Evolutionary conservation across 2,113 vertebrate genomes (phyloP).

Genomic region (Salvator merianae): DNA sequence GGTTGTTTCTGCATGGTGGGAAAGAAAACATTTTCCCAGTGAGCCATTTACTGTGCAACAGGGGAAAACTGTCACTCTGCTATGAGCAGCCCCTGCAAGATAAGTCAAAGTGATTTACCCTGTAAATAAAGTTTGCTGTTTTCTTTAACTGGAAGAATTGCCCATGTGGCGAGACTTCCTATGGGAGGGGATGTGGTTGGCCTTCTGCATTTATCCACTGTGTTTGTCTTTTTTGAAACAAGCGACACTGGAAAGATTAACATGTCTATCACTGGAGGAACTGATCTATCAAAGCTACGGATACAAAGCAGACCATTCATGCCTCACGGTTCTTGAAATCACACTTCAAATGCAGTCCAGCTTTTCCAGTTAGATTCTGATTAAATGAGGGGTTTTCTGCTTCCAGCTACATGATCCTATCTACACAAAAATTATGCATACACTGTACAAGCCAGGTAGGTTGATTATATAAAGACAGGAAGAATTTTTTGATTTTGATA

Average conservation of each 20-base stretch:
- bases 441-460: not conserved
- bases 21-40: constrained; percentile 76
- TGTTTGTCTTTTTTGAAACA: constrained; percentile 76
- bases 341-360: constrained; percentile 60
- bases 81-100: constrained; percentile 69
- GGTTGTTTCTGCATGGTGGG: constrained; percentile 75
- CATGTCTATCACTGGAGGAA: constrained; percentile 73
- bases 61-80: constrained; percentile 73
- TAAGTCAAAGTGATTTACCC: constrained; percentile 78
- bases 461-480: not conserved
- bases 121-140: constrained; percentile 77
- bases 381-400: constrained; percentile 67
- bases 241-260: constrained; percentile 75
- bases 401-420: not conserved
- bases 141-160: constrained; percentile 75
- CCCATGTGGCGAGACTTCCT: constrained; percentile 76
- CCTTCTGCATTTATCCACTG: constrained; percentile 70
- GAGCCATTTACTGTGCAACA: constrained; percentile 75
- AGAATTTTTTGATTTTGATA: not conserved
- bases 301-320: constrained; percentile 75
- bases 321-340: constrained; percentile 61
- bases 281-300: constrained; percentile 73
- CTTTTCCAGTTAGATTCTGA: constrained; percentile 58
- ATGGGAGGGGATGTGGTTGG: constrained; percentile 74
- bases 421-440: not conserved